Base-by-base conservation (phyloP, 2,888 invertebrate genomes). In the Platycheirus albimanus region DNA sequence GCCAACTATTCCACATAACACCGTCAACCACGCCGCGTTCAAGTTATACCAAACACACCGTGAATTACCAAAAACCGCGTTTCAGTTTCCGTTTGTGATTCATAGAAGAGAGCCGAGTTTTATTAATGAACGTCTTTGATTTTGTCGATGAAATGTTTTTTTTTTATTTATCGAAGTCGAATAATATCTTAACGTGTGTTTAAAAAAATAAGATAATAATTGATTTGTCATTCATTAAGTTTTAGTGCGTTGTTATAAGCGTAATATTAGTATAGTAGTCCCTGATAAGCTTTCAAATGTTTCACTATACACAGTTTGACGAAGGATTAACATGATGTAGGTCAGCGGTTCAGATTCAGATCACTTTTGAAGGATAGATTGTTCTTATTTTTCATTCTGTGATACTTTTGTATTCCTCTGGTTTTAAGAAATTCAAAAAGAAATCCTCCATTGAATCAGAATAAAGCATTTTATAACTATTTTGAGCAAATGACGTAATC, bases 81-180 rank as follows among this genome's bases (percentile, higher is more conserved):
- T 78, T 83, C 61, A 83, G 83, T 83, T 83, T 83, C 78, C 83
- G 83, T 83, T 78, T 36, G 83, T 83, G 78, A 83, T 83, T 83
- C 83, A 83, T 69, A 38, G 74, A 56, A 78, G 64, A 52, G 69
- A 74, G 69, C 72, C 72, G 49, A 17, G 36, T 83, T 66, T 28
- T 24, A 47, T 61, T 36, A 58, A 56, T 38, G 15, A 43, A 36
- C 13, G 17, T n/a, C 45, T 45, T 45, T 45, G 19, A 19, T 47
- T 19, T 0, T 10, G 13, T 47, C 20, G 17, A n/a, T 1, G 43
- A 20, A 52, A 71, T 20, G 36, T 52, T 52, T 41, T 67, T 24
- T 19, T 1, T 33, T 19, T 52, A 1, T n/a, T 52, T 52, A 58
- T 8, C 28, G 38, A 43, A 47, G 30, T 41, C 24, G 24, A 19